Conservation (phyloP, 2,113 vertebrate genomes). For the Calyptommatus sinebrachiatus region DNA sequence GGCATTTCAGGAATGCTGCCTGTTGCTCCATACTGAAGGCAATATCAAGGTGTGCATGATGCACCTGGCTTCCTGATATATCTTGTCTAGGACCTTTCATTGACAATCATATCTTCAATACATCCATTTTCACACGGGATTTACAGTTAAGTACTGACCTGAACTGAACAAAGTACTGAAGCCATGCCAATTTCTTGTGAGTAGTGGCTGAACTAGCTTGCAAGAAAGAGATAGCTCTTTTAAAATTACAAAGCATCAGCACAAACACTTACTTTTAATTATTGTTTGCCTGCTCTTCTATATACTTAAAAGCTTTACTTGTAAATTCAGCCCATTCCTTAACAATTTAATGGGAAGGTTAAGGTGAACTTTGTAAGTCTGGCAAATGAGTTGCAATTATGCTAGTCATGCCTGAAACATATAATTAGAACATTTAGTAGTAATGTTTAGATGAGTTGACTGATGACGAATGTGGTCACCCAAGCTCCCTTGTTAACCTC, state of each 20-base stretch:
- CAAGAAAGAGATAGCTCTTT: not conserved
- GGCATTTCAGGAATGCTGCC: too few species aligned
- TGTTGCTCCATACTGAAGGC: too few species aligned
- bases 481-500: not conserved
- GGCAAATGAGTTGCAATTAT: conserved; percentile 4
- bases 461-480: not conserved
- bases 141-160: not conserved
- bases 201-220: not conserved
- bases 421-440: not conserved
- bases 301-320: not conserved
- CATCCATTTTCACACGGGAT: too few species aligned
- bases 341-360: not conserved
- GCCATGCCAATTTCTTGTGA: not conserved
- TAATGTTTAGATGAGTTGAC: not conserved
- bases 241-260: not conserved
- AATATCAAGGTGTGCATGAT: too few species aligned
- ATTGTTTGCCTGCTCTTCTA: not conserved
- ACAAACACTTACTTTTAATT: not conserved
- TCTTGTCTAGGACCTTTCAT: too few species aligned
- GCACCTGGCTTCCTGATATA: too few species aligned
- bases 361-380: not conserved
- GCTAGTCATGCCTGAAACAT: not conserved
- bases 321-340: not conserved
- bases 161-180: too few species aligned
- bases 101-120: too few species aligned